These are phyloP conservation scores for Trisateles emortualis DNA, from an alignment of 2,888 invertebrate species.

Conservation along the genomic window DNA sequence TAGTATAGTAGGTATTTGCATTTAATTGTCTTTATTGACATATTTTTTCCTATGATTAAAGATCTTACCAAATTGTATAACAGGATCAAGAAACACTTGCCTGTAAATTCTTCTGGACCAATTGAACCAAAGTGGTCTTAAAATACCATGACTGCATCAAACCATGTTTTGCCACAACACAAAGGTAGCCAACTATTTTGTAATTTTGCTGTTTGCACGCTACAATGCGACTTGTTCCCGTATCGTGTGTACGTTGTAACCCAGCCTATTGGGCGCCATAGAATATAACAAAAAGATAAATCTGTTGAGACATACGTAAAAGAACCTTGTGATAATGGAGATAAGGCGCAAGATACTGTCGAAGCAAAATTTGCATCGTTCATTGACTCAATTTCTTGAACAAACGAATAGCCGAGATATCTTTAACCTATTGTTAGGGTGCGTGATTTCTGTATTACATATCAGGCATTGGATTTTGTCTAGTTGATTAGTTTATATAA, in stretches of 20 bases:
- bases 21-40: no score
- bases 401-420: conserved; percentile 56
- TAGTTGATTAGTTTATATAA: conserved; percentile 31
- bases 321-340: background rate
- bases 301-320: conserved; percentile 2
- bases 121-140: background rate
- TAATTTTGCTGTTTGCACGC: conserved; percentile 57
- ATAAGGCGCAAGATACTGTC: conserved; percentile 8
- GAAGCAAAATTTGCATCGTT: conserved; percentile 38
- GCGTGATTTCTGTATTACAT: conserved; percentile 52
- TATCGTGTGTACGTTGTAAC: conserved; percentile 49
- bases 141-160: conserved; percentile 9
- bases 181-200: conserved; percentile 30
- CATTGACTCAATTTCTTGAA: conserved; percentile 65
- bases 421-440: conserved; percentile 30
- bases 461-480: conserved; percentile 40
- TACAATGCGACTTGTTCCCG: conserved; percentile 52
- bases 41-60: no score
- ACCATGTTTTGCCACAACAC: conserved; percentile 7
- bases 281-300: conserved; percentile 18
- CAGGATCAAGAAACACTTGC: background rate
- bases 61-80: no score
- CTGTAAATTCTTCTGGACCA: background rate
- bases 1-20: no score
- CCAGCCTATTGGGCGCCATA: conserved; percentile 60